Evolutionary conservation across 2,113 vertebrate genomes (phyloP), one percentile per base, ranked within the genome.

Genomic region (Nannospalax galili): DNA sequence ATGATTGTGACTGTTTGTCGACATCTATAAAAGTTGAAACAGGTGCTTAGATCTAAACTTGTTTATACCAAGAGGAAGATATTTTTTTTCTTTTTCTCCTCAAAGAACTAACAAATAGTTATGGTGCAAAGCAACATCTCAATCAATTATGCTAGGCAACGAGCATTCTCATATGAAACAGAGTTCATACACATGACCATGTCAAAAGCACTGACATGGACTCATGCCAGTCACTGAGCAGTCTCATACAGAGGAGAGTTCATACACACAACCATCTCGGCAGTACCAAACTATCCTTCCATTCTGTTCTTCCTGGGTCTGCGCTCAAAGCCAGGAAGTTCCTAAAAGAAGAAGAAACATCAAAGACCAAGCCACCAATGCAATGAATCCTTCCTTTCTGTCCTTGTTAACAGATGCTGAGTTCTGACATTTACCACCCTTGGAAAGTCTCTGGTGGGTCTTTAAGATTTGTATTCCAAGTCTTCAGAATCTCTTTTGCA

Each of bases 401-500:
- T 91, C 75, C 42, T 88, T 69, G 87, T 7, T 79, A 84, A 60
- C 40, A 14, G 45, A 95, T 67, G 32, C 70, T 84, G 35, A 80
- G 20, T 37, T 92, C 86, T 96, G 52, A 93, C 30, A 75, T 1
- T 70, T 67, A 70, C 40, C 28, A 52, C 48, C 82, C 37, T 62
- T 78, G n/a, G 65, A 79, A 87, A 94, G 62, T 88, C 90, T 94
- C 84, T 4, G 7, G 72, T 14, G 67, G n/a, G 84, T 72, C 24
- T 62, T 82, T 72, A 95, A 58, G 93, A 93, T 58, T 91, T 95
- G 35, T 87, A 79, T 22, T 92, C 32, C 88, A 88, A 56, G n/a
- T 70, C 64, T 97, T 95, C 80, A 64, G 78, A 96, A 79, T 73
- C 45, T 79, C 17, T 88, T 93, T 56, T 93, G 22, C 37, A 56